Conservation (phyloP, 2,888 invertebrate genomes). For the Cyclophora albipunctata region DNA sequence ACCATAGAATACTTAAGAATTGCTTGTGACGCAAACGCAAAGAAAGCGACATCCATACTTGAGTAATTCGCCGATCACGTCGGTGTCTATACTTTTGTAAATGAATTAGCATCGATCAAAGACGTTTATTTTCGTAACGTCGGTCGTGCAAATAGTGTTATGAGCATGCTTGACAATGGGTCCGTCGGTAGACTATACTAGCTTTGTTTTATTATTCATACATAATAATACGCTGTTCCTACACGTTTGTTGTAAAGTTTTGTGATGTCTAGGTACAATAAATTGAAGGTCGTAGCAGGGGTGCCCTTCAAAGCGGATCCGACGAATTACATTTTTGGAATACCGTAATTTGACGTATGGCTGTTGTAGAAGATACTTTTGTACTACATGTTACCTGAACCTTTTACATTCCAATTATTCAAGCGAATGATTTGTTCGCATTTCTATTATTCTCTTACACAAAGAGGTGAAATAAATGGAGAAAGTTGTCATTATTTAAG, state of each 20-base stretch:
- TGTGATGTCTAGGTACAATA: neutral
- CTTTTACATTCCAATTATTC: too few relatives aligned
- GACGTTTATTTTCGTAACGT: conserved; percentile 6
- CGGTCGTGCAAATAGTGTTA: conserved; percentile 8
- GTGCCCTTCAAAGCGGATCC: neutral
- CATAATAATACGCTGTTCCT: too few relatives aligned
- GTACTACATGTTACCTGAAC: too few relatives aligned
- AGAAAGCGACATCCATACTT: neutral
- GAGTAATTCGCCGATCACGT: neutral
- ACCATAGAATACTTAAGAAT: conserved; percentile 2
- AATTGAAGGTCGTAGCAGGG: neutral
- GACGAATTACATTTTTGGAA: neutral
- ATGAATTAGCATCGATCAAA: conserved; percentile 9
- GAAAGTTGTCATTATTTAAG: too few relatives aligned
- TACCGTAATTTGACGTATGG: neutral
- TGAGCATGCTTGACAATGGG: neutral
- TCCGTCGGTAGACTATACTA: too few relatives aligned
- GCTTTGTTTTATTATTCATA: too few relatives aligned
- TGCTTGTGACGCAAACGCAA: conserved; percentile 6
- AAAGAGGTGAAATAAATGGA: too few relatives aligned
- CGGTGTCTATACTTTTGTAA: conserved; percentile 6
- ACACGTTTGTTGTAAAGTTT: too few relatives aligned
- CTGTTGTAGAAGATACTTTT: too few relatives aligned
- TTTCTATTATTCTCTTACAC: too few relatives aligned
- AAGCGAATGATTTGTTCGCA: too few relatives aligned